Evolutionary conservation across 2,113 vertebrate species (phyloP), one percentile per base, ranked within the genome.

Genomic region (Maccullochella peelii): DNA sequence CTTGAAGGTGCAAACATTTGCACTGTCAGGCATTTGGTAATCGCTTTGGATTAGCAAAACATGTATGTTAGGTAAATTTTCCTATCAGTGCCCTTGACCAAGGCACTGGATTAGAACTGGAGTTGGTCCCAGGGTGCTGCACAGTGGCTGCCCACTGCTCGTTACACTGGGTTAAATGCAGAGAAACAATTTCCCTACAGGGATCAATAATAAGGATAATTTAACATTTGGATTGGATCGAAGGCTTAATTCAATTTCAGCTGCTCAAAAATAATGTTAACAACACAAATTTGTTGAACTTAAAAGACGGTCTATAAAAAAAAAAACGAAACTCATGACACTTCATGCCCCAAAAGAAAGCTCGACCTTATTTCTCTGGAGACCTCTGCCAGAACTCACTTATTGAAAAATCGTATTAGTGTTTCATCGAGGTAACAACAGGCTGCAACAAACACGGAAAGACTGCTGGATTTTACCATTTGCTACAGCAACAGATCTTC

Each of bases 261-360:
- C 49, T 18, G 30, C 8, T 73, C 6, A 0, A 44, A 74, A 63
- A 27, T 44, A 62, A 42, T 9, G 20, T 59, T 71, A n/a, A n/a
- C n/a, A n/a, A n/a, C n/a, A n/a, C n/a, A n/a, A n/a, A 66, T 72
- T 40, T 16, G 67, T 25, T 71, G 38, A 40, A 23, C 44, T 62
- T 38, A 38, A 61, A 30, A 44, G 16, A 30, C 2, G 2, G 20
- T 3, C 63, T 12, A n/a, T n/a, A n/a, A n/a, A n/a, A n/a, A n/a
- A 49, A 84, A 61, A 50, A 38, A 54, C 7, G 21, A 47, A 58
- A 52, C 67, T 57, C 30, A n/a, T 77, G 74, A 66, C 27, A 59
- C n/a, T 52, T 14, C 18, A 25, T 63, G 47, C 15, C 59, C 42
- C 23, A 27, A 21, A 66, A 66, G 18, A 42, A 67, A 66, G 11